phyloP scores from a whole-genome alignment of 64 coral and sea anemone species.

The Pocillopora damicornis region DNA sequence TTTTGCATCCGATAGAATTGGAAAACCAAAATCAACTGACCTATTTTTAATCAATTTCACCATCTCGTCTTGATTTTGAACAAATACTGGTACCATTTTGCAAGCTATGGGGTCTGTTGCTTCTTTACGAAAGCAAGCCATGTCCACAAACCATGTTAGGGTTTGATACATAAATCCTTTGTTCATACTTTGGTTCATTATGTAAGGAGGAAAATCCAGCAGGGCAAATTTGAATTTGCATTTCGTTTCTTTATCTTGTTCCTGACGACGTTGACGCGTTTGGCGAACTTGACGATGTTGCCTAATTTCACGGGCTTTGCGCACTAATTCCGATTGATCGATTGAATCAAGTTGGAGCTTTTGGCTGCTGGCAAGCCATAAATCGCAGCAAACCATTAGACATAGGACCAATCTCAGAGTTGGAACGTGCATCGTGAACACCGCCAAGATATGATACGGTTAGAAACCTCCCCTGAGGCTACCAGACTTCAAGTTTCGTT shows the following conservation, averaged over 20 bases:
- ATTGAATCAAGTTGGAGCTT: background rate
- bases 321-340: background rate
- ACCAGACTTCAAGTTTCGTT: background rate
- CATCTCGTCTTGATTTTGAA: background rate
- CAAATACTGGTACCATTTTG: background rate
- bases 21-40: slow-evolving; percentile 25
- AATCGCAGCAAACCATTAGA: background rate
- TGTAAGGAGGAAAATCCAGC: slow-evolving; percentile 26
- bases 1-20: background rate
- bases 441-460: background rate
- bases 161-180: background rate
- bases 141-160: background rate
- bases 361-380: background rate
- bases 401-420: background rate
- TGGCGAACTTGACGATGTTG: background rate
- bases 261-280: background rate
- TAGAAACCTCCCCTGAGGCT: background rate
- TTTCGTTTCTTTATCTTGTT: background rate
- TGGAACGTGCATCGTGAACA: background rate
- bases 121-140: background rate
- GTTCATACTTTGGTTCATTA: background rate
- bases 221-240: background rate
- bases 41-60: background rate
- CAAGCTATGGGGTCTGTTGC: background rate
- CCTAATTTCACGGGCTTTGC: background rate